These are phyloP conservation scores for Lacanobia oleracea DNA, from an alignment of 2,888 invertebrate species.

Conservation along the genomic window DNA sequence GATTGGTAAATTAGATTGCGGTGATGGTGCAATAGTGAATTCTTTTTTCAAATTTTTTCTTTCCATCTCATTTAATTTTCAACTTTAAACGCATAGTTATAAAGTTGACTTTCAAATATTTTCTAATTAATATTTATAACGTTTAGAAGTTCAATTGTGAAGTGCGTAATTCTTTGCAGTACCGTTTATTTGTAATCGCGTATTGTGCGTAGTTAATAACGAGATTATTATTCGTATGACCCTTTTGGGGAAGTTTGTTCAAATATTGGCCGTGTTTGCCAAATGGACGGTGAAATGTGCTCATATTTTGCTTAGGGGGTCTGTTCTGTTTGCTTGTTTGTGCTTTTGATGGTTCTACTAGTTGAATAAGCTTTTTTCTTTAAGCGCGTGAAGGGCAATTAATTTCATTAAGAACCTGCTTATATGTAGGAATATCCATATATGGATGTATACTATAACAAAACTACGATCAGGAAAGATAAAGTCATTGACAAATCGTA, in stretches of 20 bases:
- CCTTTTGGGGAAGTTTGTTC: conserved; percentile 77
- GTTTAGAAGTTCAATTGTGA: conserved; percentile 65
- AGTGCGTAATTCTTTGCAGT: conserved; percentile 76
- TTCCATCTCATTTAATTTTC: conserved; percentile 21
- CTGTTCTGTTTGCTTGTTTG: conserved; percentile 25
- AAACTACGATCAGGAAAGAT: no score
- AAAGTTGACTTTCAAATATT: conserved; percentile 59
- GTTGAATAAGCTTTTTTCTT: not conserved
- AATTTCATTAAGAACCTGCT: not conserved
- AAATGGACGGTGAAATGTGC: conserved; percentile 78
- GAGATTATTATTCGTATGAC: conserved; percentile 80
- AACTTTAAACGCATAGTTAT: rapidly evolving
- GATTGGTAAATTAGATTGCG: conserved; percentile 34
- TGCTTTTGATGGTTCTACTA: conserved; percentile 19
- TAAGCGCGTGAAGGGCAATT: not conserved
- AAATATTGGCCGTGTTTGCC: conserved; percentile 82
- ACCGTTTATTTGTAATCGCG: conserved; percentile 81
- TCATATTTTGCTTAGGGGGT: conserved; percentile 31
- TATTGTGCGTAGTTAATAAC: conserved; percentile 82
- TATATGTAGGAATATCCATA: no score
- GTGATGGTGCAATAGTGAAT: conserved; percentile 73
- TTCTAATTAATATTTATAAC: conserved; percentile 47
- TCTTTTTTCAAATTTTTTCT: conserved; percentile 70
- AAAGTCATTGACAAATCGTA: no score
- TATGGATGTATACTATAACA: no score